Percentiles rank a stretch among this genome's conserved stretches.
Evolutionary conservation across 2,888 invertebrate genomes (phyloP).

Genomic region (Phortica magna): DNA sequence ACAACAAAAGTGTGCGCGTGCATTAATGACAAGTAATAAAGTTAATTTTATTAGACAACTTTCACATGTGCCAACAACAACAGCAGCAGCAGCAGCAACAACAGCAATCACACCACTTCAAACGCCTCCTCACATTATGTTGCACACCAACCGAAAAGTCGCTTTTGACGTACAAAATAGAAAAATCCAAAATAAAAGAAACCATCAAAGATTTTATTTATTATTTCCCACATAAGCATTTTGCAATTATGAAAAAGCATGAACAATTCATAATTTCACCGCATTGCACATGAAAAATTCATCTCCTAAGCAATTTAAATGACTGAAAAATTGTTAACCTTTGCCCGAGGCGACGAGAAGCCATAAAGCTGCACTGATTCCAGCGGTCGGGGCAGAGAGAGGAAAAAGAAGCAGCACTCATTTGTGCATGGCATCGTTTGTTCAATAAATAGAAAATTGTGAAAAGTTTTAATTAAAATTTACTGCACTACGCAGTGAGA

Average conservation of each 20-base stretch:
- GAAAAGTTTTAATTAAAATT: conserved; percentile 32
- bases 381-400: neutral
- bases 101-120: too few species aligned
- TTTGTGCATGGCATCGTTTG: conserved; percentile 3
- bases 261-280: conserved; percentile 22
- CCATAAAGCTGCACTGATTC: neutral
- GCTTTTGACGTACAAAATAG: too few species aligned
- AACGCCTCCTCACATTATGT: too few species aligned
- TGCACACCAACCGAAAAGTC: too few species aligned
- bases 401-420: neutral
- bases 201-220: neutral
- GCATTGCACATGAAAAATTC: neutral
- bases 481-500: conserved; percentile 1
- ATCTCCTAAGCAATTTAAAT: conserved; percentile 15
- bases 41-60: neutral
- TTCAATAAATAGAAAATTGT: conserved; percentile 23
- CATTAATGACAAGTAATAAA: conserved; percentile 5
- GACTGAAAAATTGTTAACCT: conserved; percentile 22
- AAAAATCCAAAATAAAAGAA: neutral
- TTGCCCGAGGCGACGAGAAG: neutral
- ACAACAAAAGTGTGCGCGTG: neutral
- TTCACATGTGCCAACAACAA: neutral
- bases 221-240: conserved; percentile 22
- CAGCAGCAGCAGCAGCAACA: too few species aligned
- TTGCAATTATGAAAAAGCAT: conserved; percentile 13